Evolutionary conservation across 2,888 invertebrate genomes (phyloP).

Genomic region (Lottia scabra): DNA sequence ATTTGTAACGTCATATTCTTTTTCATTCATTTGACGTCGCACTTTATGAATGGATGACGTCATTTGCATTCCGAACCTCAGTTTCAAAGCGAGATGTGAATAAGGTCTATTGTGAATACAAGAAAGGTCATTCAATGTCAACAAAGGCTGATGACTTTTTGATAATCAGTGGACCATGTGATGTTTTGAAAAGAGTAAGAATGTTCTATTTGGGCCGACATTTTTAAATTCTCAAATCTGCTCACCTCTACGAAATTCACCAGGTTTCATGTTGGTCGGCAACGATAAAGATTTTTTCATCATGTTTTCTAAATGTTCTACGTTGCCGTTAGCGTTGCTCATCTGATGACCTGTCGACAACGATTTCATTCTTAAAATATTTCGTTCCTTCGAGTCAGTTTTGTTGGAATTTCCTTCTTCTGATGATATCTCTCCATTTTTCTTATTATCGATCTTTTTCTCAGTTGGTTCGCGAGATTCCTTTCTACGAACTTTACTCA

Average conservation of each 20-base stretch:
- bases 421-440: slow-evolving; percentile 23
- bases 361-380: slow-evolving; percentile 26
- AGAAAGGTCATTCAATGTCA: too few species aligned
- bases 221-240: too few species aligned
- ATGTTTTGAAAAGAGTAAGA: too few species aligned
- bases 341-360: slow-evolving; percentile 38
- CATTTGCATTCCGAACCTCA: too few species aligned
- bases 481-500: slow-evolving; percentile 37
- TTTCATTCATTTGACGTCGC: too few species aligned
- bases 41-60: too few species aligned
- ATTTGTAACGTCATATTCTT: too few species aligned
- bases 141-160: too few species aligned
- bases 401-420: slow-evolving; percentile 6
- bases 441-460: slow-evolving; percentile 43
- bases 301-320: background rate
- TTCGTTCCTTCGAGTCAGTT: slow-evolving; percentile 1
- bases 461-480: slow-evolving; percentile 35
- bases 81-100: too few species aligned
- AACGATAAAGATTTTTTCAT: slow-evolving; percentile 49
- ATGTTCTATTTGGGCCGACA: too few species aligned
- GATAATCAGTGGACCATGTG: too few species aligned
- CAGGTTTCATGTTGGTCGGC: slow-evolving; percentile 52
- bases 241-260: slow-evolving; percentile 52
- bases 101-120: too few species aligned
- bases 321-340: background rate